Conservation (phyloP, 2,797 vertebrate species). For the Brachymystax lenok region DNA sequence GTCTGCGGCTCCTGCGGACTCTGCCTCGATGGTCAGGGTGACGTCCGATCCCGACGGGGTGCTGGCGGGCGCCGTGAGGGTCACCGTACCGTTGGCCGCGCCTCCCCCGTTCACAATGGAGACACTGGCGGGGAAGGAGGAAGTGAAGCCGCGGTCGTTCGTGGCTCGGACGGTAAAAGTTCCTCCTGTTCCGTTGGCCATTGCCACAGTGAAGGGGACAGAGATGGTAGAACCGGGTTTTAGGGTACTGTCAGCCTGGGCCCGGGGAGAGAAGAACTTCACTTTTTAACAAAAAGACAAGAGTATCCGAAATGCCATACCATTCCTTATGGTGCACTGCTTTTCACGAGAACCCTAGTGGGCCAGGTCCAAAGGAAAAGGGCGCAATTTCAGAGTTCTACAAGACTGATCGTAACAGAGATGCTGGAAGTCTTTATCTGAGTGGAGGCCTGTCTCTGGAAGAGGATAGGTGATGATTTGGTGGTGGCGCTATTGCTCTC, state of each 20-base stretch:
- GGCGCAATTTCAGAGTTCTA: no score
- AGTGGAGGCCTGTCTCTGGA: constrained; percentile 34
- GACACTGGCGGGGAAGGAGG: constrained; percentile 5
- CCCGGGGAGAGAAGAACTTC: constrained; percentile 7
- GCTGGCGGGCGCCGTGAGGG: background rate
- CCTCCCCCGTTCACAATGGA: background rate
- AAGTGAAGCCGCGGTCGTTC: constrained; percentile 11
- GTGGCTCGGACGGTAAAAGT: constrained; percentile 19
- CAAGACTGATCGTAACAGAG: constrained; percentile 15
- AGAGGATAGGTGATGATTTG: background rate
- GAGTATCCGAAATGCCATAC: no score
- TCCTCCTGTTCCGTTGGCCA: constrained; percentile 1
- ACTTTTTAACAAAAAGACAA: background rate
- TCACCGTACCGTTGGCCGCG: background rate
- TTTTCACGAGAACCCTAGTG: no score
- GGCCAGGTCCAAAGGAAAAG: no score
- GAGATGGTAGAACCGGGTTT: constrained; percentile 22
- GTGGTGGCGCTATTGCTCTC: background rate
- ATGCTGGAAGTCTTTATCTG: constrained; percentile 27
- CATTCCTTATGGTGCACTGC: no score
- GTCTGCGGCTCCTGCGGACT: constrained; percentile 12
- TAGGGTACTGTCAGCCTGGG: background rate
- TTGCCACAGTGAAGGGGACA: constrained; percentile 24
- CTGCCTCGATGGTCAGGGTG: constrained; percentile 33
- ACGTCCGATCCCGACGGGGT: constrained; percentile 23